Conservation (phyloP, 1,140 invertebrate species). For the Saxidomus purpurata region DNA sequence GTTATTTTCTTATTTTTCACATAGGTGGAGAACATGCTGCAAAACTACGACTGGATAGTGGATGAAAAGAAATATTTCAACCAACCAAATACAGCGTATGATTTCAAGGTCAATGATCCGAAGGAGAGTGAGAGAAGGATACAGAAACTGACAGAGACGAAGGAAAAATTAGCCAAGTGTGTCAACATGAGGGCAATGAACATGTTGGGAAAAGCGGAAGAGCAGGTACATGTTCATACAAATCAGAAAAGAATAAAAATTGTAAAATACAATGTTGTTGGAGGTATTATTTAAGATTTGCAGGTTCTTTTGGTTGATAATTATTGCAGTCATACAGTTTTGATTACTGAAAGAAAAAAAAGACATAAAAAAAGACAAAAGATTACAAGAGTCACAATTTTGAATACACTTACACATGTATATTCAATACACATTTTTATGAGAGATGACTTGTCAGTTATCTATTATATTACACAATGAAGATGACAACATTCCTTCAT, state of each 20-base stretch:
- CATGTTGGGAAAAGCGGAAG: constrained; percentile 94
- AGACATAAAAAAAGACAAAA: neutral
- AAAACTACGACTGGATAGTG: constrained; percentile 92
- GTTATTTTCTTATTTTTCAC: neutral
- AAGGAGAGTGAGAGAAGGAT: constrained; percentile 88
- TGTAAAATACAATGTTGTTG: no score
- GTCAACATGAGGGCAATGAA: constrained; percentile 96
- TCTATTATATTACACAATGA: no score
- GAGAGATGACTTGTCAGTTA: no score
- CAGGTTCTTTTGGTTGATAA: no score
- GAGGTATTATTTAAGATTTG: no score
- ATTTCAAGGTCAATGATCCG: constrained; percentile 88
- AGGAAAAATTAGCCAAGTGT: constrained; percentile 92
- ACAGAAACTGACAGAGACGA: constrained; percentile 89
- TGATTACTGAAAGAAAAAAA: no score
- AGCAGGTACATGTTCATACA: constrained; percentile 90
- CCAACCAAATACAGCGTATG: constrained; percentile 89
- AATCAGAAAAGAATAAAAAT: no score
- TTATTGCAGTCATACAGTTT: no score
- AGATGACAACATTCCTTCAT: no score
- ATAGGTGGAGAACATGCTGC: constrained; percentile 87
- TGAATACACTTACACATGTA: no score
- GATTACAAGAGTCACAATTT: no score
- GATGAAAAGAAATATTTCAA: constrained; percentile 94
- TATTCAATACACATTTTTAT: no score